phyloP scores from a whole-genome alignment of 1,140 invertebrate species.

The Drosophila ficusphila region DNA sequence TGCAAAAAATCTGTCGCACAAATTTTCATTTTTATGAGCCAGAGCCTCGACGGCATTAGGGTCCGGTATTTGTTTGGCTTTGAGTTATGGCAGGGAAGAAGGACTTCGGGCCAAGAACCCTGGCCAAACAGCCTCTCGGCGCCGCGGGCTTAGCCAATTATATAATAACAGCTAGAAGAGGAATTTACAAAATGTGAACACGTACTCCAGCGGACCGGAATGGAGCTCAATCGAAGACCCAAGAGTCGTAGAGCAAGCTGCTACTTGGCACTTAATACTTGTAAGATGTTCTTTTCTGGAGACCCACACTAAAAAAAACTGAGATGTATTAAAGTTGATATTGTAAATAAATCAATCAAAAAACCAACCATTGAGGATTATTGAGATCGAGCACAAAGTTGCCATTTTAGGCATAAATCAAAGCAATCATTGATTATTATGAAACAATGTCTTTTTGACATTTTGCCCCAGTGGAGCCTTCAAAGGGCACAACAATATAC shows the following conservation, averaged over 20 bases:
- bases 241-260: neutral
- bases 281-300: conserved; percentile 2
- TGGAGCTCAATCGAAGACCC: conserved; percentile 33
- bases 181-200: conserved; percentile 15
- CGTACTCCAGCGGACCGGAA: conserved; percentile 43
- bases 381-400: too few species aligned
- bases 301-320: neutral
- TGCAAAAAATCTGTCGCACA: conserved; percentile 72
- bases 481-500: neutral
- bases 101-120: conserved; percentile 1
- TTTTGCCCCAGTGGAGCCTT: neutral
- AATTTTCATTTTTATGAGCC: conserved; percentile 78
- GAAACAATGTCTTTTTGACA: neutral
- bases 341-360: neutral
- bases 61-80: conserved; percentile 32
- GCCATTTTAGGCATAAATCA: too few species aligned
- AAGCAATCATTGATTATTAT: too few species aligned
- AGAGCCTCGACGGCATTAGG: conserved; percentile 29
- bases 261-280: neutral
- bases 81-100: conserved; percentile 25
- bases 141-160: conserved; percentile 58
- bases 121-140: conserved; percentile 4
- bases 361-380: neutral
- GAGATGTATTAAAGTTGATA: too few species aligned
- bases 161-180: conserved; percentile 44